Evolutionary conservation across 1,140 invertebrate species (phyloP).

Genomic region (Drosophila lacteicornis): DNA sequence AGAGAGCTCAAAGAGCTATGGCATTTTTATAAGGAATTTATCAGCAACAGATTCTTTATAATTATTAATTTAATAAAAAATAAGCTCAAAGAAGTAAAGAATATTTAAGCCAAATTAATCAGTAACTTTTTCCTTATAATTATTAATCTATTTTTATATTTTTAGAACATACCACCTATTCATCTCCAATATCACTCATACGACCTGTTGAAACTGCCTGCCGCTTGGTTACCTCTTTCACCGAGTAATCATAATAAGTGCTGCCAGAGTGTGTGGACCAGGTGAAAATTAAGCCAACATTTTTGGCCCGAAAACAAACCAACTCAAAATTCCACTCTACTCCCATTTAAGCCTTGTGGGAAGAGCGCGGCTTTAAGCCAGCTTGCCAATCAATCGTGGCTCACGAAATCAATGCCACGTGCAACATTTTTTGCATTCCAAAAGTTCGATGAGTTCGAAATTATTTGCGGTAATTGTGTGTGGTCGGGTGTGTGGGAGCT

Average conservation of each 20-base stretch:
- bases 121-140: too few relatives aligned
- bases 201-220: constrained; percentile 4
- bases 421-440: constrained; percentile 41
- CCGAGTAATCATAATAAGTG: constrained; percentile 26
- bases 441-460: constrained; percentile 24
- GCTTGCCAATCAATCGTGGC: constrained; percentile 34
- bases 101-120: too few relatives aligned
- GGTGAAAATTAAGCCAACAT: not conserved
- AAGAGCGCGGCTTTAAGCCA: constrained; percentile 14
- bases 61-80: too few relatives aligned
- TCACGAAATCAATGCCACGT: constrained; percentile 44
- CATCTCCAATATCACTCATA: not conserved
- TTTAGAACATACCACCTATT: not conserved
- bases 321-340: not conserved
- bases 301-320: not conserved
- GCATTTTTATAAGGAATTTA: not conserved
- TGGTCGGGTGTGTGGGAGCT: not conserved
- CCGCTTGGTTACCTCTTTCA: not conserved
- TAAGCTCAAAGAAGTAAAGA: too few relatives aligned
- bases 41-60: too few relatives aligned
- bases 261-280: not conserved
- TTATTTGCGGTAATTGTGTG: constrained; percentile 50
- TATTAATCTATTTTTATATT: not conserved
- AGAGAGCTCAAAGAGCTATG: not conserved
- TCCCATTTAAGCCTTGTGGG: constrained; percentile 1